Evolutionary conservation across 2,797 vertebrate species (phyloP).

Genomic region (Eospalax fontanierii): DNA sequence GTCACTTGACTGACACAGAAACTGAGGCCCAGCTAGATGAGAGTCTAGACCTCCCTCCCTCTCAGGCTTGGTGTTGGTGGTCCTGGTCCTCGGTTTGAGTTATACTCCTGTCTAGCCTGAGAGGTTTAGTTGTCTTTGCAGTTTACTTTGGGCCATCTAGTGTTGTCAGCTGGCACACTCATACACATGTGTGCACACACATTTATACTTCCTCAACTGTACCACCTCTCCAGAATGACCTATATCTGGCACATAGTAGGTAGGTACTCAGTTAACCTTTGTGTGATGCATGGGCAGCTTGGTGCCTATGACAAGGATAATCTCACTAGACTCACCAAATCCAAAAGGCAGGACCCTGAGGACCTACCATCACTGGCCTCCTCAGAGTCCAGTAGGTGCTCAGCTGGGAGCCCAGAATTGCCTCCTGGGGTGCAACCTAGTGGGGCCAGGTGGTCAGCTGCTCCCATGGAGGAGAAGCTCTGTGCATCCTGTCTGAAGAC

Average conservation of each 20-base stretch:
- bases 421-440: background rate
- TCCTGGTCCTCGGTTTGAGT: accelerated
- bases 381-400: background rate
- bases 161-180: background rate
- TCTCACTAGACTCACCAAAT: background rate
- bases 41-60: background rate
- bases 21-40: background rate
- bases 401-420: background rate
- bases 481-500: background rate
- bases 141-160: background rate
- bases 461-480: background rate
- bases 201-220: background rate
- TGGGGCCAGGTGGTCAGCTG: accelerated
- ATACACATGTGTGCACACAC: background rate
- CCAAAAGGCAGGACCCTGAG: background rate
- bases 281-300: background rate
- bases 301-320: accelerated
- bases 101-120: background rate
- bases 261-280: background rate
- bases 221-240: background rate
- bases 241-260: background rate
- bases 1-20: background rate
- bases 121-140: too few relatives aligned
- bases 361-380: too few relatives aligned
- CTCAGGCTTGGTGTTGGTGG: accelerated